Base-by-base conservation (phyloP, 2,888 invertebrate species). In the Spatulosminthurus flaviceps region DNA sequence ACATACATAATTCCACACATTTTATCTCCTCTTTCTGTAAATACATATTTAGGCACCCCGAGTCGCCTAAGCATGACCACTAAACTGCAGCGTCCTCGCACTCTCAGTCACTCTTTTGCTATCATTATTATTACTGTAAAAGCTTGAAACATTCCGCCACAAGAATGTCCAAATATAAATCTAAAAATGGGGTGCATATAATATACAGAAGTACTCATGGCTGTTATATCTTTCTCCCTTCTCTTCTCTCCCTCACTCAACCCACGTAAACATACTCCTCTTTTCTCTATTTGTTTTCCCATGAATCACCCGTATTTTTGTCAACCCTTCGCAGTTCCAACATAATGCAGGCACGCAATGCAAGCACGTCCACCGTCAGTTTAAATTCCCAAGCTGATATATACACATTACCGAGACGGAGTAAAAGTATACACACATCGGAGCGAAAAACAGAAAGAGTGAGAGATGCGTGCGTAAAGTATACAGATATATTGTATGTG, bases 281-380 rank as follows among this genome's bases (percentile, higher is more conserved):
- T 71, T 22, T n/a, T 77, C 77, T 77, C 72, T 82, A 72, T 82
- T 82, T 82, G 81, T 76, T 81, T 81, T 81, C 82, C 80, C 82
- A 82, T 82, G 81, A 79, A 81, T 80, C 80, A 79, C 72, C 78
- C 71, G 79, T 80, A 79, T 79, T 82, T 82, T 80, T 81, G 80
- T 82, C 82, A 82, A 67, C 69, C 51, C 69, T 74, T 61, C 21
- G 51, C 7, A 41, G 9, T 7, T 13, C 7, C 13, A 51, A n/a
- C 60, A 74, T 26, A 72, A 26, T 51, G 21, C 61, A 29, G 28
- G 61, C 74, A 74, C 61, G 74, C 74, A 74, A 74, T 21, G 26
- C 22, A 67, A 26, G 26, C 24, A 67, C 26, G 26, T 67, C 7
- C 67, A 26, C 28, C 29, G 67, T 67, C 67, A 51, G 26, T 26